Evolutionary conservation across 1,140 invertebrate species (phyloP).

Genomic region (Popillia japonica): DNA sequence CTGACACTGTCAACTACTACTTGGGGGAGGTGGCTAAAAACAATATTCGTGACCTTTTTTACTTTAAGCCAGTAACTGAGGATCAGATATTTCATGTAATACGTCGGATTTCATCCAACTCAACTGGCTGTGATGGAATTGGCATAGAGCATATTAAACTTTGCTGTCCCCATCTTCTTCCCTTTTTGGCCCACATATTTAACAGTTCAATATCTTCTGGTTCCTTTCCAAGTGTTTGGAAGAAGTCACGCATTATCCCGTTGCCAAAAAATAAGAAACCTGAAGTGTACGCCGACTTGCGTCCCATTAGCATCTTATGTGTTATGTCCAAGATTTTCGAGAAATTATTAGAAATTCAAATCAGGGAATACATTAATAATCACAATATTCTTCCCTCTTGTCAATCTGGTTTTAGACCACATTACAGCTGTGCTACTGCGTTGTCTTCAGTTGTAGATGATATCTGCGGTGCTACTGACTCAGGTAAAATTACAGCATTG

Average conservation of each 20-base stretch:
- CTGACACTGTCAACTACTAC: conserved; percentile 2
- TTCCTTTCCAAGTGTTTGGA: conserved; percentile 20
- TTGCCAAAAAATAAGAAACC: conserved; percentile 30
- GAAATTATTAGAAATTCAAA: conserved; percentile 20
- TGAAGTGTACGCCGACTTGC: neutral
- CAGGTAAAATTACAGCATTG: neutral
- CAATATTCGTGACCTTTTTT: neutral
- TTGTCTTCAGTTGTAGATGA: conserved; percentile 15
- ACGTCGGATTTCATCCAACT: neutral
- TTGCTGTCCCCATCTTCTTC: neutral
- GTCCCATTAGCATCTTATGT: conserved; percentile 22
- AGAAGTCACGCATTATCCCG: conserved; percentile 14
- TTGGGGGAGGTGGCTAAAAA: neutral
- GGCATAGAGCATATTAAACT: conserved; percentile 6
- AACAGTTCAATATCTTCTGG: neutral
- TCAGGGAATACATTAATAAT: neutral
- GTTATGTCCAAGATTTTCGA: conserved; percentile 32
- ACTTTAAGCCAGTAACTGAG: neutral
- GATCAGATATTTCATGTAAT: conserved; percentile 1
- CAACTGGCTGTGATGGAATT: neutral
- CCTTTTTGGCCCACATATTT: neutral
- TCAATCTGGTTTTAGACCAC: conserved; percentile 18
- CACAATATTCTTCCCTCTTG: neutral
- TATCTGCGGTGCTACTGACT: conserved; percentile 1
- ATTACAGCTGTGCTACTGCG: conserved; percentile 27